phyloP scores from a whole-genome alignment of 2,113 vertebrate species.

The Ptilorrhoa leucosticta region DNA sequence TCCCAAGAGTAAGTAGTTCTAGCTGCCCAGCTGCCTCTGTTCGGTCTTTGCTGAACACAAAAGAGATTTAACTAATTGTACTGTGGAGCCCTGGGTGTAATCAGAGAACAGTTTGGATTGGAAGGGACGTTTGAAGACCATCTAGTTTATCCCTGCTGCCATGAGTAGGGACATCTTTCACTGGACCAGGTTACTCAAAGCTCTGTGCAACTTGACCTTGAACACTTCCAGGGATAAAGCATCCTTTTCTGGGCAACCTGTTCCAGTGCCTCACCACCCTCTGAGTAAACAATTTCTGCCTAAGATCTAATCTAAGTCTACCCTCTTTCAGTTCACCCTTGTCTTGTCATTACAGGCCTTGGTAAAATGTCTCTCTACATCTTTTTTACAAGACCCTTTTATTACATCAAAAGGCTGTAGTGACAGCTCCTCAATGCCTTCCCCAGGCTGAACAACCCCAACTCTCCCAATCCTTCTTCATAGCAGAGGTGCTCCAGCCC shows the following conservation, averaged over 20 bases:
- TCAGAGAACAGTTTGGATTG: neutral
- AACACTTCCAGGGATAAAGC: neutral
- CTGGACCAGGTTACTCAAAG: neutral
- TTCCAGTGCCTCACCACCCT: neutral
- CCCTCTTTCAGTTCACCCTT: neutral
- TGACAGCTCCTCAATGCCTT: neutral
- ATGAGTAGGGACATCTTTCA: neutral
- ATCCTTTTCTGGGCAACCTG: neutral
- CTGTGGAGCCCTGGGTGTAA: neutral
- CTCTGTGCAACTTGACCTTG: neutral
- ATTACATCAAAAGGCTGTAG: fast-evolving
- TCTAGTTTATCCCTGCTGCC: neutral
- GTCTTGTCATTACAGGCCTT: neutral
- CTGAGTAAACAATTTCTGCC: neutral
- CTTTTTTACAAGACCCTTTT: neutral
- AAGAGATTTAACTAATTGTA: neutral
- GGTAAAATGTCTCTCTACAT: neutral
- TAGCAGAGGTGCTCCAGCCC: neutral
- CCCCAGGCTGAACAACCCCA: neutral
- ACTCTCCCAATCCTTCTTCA: neutral
- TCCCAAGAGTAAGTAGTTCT: neutral
- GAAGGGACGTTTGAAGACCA: neutral
- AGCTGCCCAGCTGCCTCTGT: neutral
- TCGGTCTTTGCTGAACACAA: fast-evolving
- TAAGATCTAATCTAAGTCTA: neutral